Percentiles rank a stretch among this genome's conserved stretches.
These are phyloP conservation scores for Tribolium freemani DNA, from an alignment of 2,888 invertebrate genomes.

Conservation along the genomic window DNA sequence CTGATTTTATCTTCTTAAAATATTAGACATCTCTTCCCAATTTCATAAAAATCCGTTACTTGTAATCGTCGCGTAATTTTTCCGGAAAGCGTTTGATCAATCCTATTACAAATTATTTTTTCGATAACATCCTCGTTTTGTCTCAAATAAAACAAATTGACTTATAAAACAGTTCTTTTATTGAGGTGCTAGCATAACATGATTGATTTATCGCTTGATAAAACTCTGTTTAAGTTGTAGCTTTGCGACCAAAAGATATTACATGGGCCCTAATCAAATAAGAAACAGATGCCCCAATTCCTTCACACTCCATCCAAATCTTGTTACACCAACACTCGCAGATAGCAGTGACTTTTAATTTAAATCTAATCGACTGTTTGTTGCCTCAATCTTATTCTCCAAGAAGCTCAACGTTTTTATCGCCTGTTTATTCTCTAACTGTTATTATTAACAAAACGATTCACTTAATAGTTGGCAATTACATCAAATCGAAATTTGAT, in stretches of 20 bases:
- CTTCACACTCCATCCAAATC: conserved; percentile 11
- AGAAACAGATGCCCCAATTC: conserved; percentile 9
- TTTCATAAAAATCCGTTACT: conserved; percentile 44
- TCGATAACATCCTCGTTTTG: neutral
- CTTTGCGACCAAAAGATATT: conserved; percentile 8
- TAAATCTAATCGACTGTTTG: conserved; percentile 24
- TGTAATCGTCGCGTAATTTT: conserved; percentile 43
- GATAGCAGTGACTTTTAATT: conserved; percentile 21
- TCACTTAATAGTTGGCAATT: conserved; percentile 21
- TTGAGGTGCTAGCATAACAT: neutral
- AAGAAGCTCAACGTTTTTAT: conserved; percentile 10
- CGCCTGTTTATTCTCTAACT: conserved; percentile 13
- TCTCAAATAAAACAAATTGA: conserved; percentile 1
- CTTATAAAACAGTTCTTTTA: neutral
- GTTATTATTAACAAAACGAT: conserved; percentile 20
- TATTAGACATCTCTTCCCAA: conserved; percentile 43
- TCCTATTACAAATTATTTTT: neutral
- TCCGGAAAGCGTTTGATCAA: conserved; percentile 22
- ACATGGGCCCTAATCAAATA: conserved; percentile 12
- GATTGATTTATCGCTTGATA: neutral
- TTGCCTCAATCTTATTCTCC: neutral
- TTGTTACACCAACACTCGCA: conserved; percentile 1
- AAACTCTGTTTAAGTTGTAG: neutral
- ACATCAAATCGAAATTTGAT: conserved; percentile 20
- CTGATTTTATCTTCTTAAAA: conserved; percentile 45